Percentiles rank a stretch among this genome's conserved stretches.
Conservation (phyloP, 2,888 invertebrate species). For the Luperina testacea region DNA sequence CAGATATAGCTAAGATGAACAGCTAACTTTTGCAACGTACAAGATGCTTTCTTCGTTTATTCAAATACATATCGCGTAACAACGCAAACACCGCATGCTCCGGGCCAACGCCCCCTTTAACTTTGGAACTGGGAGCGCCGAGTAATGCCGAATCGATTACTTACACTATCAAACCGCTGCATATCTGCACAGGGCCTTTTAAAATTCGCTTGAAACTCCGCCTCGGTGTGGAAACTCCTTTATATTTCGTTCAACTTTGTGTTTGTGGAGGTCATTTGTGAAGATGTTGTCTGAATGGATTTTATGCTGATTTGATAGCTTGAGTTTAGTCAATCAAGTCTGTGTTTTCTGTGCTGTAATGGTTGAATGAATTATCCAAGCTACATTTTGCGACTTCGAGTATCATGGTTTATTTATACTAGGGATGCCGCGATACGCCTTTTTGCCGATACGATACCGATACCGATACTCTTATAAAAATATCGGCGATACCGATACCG, state of each 20-base stretch:
- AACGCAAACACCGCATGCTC: conserved; percentile 19
- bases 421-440: no score
- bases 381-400: background rate
- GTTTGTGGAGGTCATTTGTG: conserved; percentile 22
- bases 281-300: conserved; percentile 20
- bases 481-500: no score
- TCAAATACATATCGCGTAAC: conserved; percentile 41
- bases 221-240: conserved; percentile 15
- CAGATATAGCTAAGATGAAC: background rate
- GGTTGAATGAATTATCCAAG: background rate
- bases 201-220: conserved; percentile 28
- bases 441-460: no score
- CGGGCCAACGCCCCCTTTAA: conserved; percentile 52
- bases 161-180: conserved; percentile 32
- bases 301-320: conserved; percentile 19
- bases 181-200: conserved; percentile 23
- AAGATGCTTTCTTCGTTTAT: background rate
- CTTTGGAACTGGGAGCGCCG: conserved; percentile 39
- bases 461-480: no score
- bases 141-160: conserved; percentile 63
- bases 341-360: background rate
- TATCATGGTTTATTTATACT: background rate
- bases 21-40: background rate
- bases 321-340: background rate
- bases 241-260: conserved; percentile 21